Evolutionary conservation across 2,888 invertebrate genomes (phyloP).

Genomic region (Oscheius sp.): DNA sequence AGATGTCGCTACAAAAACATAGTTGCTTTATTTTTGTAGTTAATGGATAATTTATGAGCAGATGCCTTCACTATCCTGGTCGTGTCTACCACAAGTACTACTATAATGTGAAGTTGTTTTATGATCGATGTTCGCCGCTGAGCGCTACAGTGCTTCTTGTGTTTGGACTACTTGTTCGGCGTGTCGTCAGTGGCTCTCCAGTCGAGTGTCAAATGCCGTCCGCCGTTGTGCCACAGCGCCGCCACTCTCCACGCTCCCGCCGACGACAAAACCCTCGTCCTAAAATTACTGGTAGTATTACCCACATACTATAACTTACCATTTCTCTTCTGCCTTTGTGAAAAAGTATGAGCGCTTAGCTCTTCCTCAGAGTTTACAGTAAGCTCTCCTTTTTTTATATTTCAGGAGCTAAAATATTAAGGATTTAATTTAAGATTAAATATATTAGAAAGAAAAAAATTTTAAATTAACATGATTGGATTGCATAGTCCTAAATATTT

Average conservation of each 20-base stretch:
- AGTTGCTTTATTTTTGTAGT: neutral
- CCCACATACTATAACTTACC: too few relatives aligned
- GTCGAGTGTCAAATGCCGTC: constrained; percentile 32
- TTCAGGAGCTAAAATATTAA: too few relatives aligned
- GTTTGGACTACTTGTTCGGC: constrained; percentile 30
- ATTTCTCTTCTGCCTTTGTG: too few relatives aligned
- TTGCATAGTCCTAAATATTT: too few relatives aligned
- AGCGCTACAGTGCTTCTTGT: constrained; percentile 29
- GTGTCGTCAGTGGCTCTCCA: constrained; percentile 30
- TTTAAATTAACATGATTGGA: too few relatives aligned
- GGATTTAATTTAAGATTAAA: too few relatives aligned
- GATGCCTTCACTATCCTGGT: neutral
- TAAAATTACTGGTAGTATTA: too few relatives aligned
- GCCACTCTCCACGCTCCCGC: constrained; percentile 20
- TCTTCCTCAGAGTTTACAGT: neutral
- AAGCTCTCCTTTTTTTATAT: neutral
- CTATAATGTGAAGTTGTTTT: constrained; percentile 25
- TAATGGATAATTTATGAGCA: neutral
- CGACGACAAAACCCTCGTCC: constrained; percentile 19
- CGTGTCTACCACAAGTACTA: neutral
- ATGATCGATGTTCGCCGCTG: constrained; percentile 24
- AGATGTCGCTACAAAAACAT: too few relatives aligned
- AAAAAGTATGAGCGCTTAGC: neutral
- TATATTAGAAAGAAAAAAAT: too few relatives aligned
- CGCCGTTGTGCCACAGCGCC: constrained; percentile 28